A percentile compares a stretch with the other conserved stretches of the same genome.
Conservation (phyloP, 2,888 invertebrate genomes). For the Pachliopta kotzebuea region DNA sequence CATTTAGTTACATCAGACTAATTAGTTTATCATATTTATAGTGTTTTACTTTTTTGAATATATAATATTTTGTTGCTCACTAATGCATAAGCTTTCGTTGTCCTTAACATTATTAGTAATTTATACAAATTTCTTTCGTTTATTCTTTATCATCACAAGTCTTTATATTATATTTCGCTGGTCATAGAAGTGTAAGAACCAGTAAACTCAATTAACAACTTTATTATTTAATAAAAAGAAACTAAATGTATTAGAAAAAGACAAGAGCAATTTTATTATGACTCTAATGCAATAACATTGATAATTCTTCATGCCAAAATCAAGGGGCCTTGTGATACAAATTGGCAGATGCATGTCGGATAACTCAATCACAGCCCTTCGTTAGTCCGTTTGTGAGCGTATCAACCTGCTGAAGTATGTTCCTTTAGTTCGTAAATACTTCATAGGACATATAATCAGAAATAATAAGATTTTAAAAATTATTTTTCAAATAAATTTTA, state of each 20-base stretch:
- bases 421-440: not conserved
- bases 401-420: not conserved
- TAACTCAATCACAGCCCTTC: constrained; percentile 73
- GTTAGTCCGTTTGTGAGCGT: constrained; percentile 21
- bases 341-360: constrained; percentile 74
- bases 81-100: not conserved
- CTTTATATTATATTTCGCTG: not conserved
- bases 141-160: too few relatives aligned
- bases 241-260: not conserved
- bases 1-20: constrained; percentile 22
- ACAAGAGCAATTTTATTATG: constrained; percentile 64
- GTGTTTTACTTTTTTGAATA: not conserved
- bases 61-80: not conserved
- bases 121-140: too few relatives aligned
- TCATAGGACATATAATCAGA: not conserved
- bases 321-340: constrained; percentile 56
- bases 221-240: not conserved
- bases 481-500: too few relatives aligned
- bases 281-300: constrained; percentile 61
- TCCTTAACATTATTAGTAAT: too few relatives aligned
- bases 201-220: not conserved
- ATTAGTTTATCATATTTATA: constrained; percentile 8
- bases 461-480: too few relatives aligned
- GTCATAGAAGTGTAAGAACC: not conserved
- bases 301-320: constrained; percentile 49